Percentiles rank a stretch among this genome's conserved stretches.
phyloP scores from a whole-genome alignment of 2,888 invertebrate genomes.

The Selenia dentaria region DNA sequence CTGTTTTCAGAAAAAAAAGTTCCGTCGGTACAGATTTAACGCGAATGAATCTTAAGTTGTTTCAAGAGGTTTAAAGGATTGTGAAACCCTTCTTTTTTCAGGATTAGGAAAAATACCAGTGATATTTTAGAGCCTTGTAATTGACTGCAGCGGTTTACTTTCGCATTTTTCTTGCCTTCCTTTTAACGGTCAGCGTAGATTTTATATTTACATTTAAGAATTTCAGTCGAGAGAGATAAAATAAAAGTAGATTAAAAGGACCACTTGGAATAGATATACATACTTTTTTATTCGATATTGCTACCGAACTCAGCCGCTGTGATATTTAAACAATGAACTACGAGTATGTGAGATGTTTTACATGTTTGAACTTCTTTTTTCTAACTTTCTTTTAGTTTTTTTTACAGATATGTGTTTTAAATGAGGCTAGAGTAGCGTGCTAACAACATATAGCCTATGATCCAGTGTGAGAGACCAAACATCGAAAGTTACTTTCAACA shows the following conservation, averaged over 20 bases:
- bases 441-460: too few species aligned
- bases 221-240: conserved; percentile 55
- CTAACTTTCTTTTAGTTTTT: too few species aligned
- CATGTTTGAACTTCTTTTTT: too few species aligned
- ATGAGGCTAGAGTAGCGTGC: too few species aligned
- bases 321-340: too few species aligned
- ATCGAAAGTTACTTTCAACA: too few species aligned
- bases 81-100: conserved; percentile 56
- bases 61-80: conserved; percentile 72
- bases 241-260: conserved; percentile 62
- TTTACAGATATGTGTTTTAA: too few species aligned
- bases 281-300: conserved; percentile 40
- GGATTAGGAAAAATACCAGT: conserved; percentile 66
- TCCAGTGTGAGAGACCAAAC: too few species aligned
- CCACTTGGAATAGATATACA: conserved; percentile 43
- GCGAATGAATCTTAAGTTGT: conserved; percentile 73
- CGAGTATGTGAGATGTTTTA: too few species aligned
- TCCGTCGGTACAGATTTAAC: conserved; percentile 62
- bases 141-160: conserved; percentile 68
- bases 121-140: conserved; percentile 76
- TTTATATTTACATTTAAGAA: conserved; percentile 66
- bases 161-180: conserved; percentile 52
- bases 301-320: conserved; percentile 17
- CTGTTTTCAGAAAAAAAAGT: conserved; percentile 60
- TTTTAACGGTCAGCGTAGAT: conserved; percentile 51